These are phyloP conservation scores for Teleogryllus oceanicus DNA, from an alignment of 2,888 invertebrate genomes.

Conservation along the genomic window DNA sequence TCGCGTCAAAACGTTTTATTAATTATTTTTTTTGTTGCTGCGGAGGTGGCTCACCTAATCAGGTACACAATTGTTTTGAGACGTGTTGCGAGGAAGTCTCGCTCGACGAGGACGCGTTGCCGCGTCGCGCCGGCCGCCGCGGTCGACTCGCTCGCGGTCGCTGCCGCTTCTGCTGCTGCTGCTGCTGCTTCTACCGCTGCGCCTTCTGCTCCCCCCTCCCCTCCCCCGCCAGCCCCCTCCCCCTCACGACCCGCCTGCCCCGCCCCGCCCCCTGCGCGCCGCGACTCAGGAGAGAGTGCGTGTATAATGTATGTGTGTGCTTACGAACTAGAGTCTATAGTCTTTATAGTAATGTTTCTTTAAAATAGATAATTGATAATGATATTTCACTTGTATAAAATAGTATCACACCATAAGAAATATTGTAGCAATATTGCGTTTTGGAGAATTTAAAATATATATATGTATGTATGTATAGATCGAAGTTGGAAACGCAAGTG, in stretches of 20 bases:
- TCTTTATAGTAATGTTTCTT: slow-evolving; percentile 9
- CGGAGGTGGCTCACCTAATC: background rate
- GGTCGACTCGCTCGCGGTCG: too few relatives aligned
- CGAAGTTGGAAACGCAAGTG: background rate
- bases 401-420: slow-evolving; percentile 18
- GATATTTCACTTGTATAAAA: slow-evolving; percentile 18
- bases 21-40: background rate
- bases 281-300: background rate
- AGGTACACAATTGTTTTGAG: background rate
- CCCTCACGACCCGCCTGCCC: background rate
- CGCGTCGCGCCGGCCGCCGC: too few relatives aligned
- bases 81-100: background rate
- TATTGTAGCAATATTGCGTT: slow-evolving; percentile 9
- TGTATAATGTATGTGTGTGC: slow-evolving; percentile 3
- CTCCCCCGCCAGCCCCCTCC: background rate
- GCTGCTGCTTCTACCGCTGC: too few relatives aligned
- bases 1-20: too few relatives aligned
- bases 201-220: too few relatives aligned
- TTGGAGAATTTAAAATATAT: slow-evolving; percentile 6
- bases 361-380: slow-evolving; percentile 18
- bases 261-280: background rate
- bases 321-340: slow-evolving; percentile 10
- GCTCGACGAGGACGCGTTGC: too few relatives aligned
- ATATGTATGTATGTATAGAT: background rate
- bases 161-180: too few relatives aligned